phyloP scores from a whole-genome alignment of 2,797 vertebrate genomes.

The Eidolon dupreanum region DNA sequence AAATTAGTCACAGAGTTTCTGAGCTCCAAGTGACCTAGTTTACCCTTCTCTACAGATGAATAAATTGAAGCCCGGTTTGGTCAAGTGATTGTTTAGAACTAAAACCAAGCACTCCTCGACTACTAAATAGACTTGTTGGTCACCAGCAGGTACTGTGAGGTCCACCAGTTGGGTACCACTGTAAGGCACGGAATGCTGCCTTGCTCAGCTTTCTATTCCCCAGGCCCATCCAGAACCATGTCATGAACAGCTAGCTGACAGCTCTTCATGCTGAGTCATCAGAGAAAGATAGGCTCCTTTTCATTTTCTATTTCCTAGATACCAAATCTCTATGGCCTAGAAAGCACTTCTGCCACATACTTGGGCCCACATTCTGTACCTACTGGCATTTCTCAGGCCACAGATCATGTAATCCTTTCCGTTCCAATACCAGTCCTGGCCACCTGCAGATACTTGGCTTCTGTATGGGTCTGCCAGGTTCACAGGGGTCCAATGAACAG shows the following conservation, averaged over 20 bases:
- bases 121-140: neutral
- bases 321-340: neutral
- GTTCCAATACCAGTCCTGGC: neutral
- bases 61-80: neutral
- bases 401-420: neutral
- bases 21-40: conserved; percentile 64
- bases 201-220: neutral
- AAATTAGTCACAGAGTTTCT: conserved; percentile 51
- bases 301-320: neutral
- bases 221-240: neutral
- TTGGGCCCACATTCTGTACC: neutral
- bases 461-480: neutral
- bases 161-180: neutral
- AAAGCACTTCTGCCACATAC: neutral
- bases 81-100: neutral
- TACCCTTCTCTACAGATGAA: conserved; percentile 53
- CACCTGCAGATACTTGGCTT: neutral
- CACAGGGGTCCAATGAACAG: neutral
- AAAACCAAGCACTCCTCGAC: neutral
- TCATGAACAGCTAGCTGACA: fast-evolving
- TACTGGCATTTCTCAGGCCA: neutral
- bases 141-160: neutral
- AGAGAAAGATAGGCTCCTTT: neutral
- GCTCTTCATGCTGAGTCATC: neutral
- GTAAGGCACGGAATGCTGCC: neutral